Conservation (phyloP, 2,888 invertebrate species). For the Hofmannophila pseudospretella region DNA sequence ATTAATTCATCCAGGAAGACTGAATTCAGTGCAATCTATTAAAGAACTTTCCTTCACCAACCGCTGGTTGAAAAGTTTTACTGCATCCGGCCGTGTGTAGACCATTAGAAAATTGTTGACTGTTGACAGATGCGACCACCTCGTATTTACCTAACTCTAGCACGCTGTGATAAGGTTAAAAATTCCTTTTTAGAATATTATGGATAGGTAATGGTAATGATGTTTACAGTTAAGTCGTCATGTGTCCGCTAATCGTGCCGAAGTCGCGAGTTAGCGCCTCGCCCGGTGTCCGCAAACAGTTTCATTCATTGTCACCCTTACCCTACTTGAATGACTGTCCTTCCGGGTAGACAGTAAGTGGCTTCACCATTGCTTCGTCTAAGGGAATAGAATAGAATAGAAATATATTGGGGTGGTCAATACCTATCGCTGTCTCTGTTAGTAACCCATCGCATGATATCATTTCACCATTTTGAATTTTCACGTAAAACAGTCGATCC, state of each 20-base stretch:
- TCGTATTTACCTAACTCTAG: constrained; percentile 20
- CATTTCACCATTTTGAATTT: too few species aligned
- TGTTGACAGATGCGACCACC: constrained; percentile 43
- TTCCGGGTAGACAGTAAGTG: constrained; percentile 38
- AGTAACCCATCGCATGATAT: too few species aligned
- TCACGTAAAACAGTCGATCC: too few species aligned
- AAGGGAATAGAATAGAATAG: too few species aligned
- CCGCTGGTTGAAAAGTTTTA: too few species aligned
- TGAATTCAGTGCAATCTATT: too few species aligned
- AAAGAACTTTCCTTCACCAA: too few species aligned
- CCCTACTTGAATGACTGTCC: constrained; percentile 52
- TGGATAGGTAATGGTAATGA: constrained; percentile 55
- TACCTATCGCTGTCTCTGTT: too few species aligned
- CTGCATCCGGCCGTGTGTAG: constrained; percentile 2
- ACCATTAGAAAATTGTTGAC: constrained; percentile 30
- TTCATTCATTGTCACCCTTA: constrained; percentile 71
- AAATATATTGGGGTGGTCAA: too few species aligned
- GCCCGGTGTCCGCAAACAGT: constrained; percentile 72
- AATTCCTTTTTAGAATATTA: constrained; percentile 20
- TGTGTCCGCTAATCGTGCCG: constrained; percentile 42
- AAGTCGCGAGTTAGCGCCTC: constrained; percentile 75
- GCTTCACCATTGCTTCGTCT: too few species aligned
- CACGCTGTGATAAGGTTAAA: constrained; percentile 22
- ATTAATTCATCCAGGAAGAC: too few species aligned
- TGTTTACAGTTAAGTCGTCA: constrained; percentile 53